Conservation (phyloP, 2,113 vertebrate species). For the Gobiocypris rarus region DNA sequence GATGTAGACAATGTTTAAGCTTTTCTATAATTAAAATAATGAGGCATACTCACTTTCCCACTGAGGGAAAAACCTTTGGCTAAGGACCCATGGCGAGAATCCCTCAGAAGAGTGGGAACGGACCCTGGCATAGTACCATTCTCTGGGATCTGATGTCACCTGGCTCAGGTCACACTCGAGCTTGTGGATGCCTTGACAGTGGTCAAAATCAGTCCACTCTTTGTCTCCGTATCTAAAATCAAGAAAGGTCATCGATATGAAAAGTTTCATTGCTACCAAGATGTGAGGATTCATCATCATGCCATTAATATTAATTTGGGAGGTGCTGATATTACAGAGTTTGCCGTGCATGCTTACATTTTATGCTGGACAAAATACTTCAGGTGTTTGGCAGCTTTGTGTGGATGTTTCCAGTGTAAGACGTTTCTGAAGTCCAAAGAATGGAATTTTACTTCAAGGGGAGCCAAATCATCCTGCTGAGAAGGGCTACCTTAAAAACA, state of each 20-base stretch:
- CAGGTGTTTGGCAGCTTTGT: slow-evolving; percentile 41
- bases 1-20: not conserved
- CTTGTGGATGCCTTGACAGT: slow-evolving; percentile 68
- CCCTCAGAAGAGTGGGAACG: slow-evolving; percentile 49
- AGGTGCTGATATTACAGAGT: too few relatives aligned
- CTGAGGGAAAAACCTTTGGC: slow-evolving; percentile 73
- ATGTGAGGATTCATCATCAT: not conserved
- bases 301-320: not conserved
- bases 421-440: slow-evolving; percentile 74
- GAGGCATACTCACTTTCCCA: slow-evolving; percentile 74
- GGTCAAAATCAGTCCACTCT: slow-evolving; percentile 63
- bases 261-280: not conserved
- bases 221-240: slow-evolving; percentile 73
- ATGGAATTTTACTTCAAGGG: slow-evolving; percentile 66
- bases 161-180: slow-evolving; percentile 74
- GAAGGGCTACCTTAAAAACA: slow-evolving; percentile 35
- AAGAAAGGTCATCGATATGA: not conserved
- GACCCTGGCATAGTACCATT: slow-evolving; percentile 79
- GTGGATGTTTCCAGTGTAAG: slow-evolving; percentile 66
- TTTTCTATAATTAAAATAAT: not conserved
- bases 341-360: slow-evolving; percentile 68
- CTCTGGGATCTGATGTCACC: slow-evolving; percentile 69
- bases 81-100: slow-evolving; percentile 70
- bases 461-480: slow-evolving; percentile 36
- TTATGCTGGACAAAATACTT: slow-evolving; percentile 75